Conservation (phyloP, 2,888 invertebrate genomes). For the Eulithis prunata region DNA sequence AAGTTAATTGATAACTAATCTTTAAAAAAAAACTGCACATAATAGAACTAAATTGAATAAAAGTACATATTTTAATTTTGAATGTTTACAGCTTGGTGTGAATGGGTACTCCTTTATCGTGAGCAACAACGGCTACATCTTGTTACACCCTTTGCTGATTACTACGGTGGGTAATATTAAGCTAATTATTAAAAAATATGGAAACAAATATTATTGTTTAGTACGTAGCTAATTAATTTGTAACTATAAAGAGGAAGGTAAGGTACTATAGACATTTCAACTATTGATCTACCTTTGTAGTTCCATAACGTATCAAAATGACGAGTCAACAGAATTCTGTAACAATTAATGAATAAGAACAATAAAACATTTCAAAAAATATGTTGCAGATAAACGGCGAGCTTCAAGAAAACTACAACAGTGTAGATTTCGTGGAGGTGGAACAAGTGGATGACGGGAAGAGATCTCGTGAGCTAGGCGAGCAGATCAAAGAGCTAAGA, state of each 20-base stretch:
- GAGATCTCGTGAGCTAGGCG: conserved; percentile 86
- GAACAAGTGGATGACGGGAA: conserved; percentile 91
- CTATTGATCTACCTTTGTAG: no score
- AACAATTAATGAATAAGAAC: not conserved
- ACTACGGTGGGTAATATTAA: conserved; percentile 89
- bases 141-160: conserved; percentile 96
- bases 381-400: conserved; percentile 82
- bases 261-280: no score
- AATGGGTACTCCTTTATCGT: conserved; percentile 98
- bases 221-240: no score
- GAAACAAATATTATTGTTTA: no score
- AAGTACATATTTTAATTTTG: no score
- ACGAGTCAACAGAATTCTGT: no score
- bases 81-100: conserved; percentile 91
- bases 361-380: not conserved
- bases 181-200: not conserved
- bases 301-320: no score
- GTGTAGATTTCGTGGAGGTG: conserved; percentile 97
- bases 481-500: conserved; percentile 85
- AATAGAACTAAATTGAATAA: no score
- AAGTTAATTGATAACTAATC: not conserved
- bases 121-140: conserved; percentile 97
- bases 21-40: no score
- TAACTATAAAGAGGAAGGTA: no score
- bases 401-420: conserved; percentile 97